These are phyloP conservation scores for Synergus umbraculus DNA, from an alignment of 2,888 invertebrate species.

Conservation along the genomic window DNA sequence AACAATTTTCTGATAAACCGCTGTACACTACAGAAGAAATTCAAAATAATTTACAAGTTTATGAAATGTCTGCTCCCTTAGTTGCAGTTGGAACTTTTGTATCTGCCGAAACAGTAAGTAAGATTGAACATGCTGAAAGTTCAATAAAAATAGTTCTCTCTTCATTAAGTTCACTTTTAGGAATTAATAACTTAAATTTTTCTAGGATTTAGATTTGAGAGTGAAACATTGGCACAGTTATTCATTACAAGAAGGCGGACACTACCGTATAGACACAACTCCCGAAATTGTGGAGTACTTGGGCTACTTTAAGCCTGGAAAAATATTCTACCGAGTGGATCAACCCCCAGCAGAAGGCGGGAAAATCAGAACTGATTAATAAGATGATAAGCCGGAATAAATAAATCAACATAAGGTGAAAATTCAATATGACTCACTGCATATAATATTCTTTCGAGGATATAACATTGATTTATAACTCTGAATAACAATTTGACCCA, in stretches of 20 bases:
- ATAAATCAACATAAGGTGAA: conserved; percentile 7
- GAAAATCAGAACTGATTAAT: conserved; percentile 86
- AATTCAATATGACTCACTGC: conserved; percentile 24
- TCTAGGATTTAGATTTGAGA: conserved; percentile 91
- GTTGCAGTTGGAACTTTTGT: conserved; percentile 92
- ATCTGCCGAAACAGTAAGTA: conserved; percentile 89
- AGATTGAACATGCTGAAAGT: too few relatives aligned
- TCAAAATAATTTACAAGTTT: conserved; percentile 93
- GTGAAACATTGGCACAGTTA: conserved; percentile 96
- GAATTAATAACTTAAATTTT: conserved; percentile 50
- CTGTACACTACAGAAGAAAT: conserved; percentile 86
- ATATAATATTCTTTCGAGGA: conserved; percentile 7
- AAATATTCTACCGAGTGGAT: conserved; percentile 86
- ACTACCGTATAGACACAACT: conserved; percentile 97
- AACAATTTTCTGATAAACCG: conserved; percentile 87
- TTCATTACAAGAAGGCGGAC: conserved; percentile 89
- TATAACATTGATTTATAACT: conserved; percentile 6
- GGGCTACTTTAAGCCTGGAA: conserved; percentile 91
- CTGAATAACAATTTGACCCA: conserved; percentile 10
- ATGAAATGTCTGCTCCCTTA: conserved; percentile 93
- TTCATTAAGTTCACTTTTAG: neutral
- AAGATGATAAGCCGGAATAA: conserved; percentile 67
- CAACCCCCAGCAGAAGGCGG: conserved; percentile 82
- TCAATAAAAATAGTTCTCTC: too few relatives aligned
- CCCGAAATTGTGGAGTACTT: conserved; percentile 92